A percentile compares a stretch with the other conserved stretches of the same genome.
phyloP scores from a whole-genome alignment of 2,888 invertebrate genomes.

The Dryocosmus kuriphilus region DNA sequence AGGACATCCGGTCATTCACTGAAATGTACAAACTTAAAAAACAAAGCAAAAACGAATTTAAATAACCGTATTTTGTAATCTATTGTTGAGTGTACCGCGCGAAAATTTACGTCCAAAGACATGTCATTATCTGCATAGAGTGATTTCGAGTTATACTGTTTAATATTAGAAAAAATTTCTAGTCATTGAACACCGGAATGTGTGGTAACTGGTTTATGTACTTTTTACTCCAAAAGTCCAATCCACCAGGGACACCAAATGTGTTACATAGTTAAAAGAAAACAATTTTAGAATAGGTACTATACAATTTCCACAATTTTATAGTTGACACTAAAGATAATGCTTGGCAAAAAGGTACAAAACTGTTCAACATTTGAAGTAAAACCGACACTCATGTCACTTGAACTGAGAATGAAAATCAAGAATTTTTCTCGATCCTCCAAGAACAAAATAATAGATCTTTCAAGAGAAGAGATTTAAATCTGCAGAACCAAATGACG shows the following conservation, averaged over 20 bases:
- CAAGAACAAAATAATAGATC: background rate
- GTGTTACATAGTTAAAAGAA: background rate
- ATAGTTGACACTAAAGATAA: background rate
- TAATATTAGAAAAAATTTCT: background rate
- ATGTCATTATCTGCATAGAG: slow-evolving; percentile 20
- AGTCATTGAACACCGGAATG: slow-evolving; percentile 1
- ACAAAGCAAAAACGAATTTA: background rate
- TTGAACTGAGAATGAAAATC: background rate
- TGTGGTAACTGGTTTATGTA: slow-evolving; percentile 4
- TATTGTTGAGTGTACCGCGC: background rate
- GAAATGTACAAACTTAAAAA: background rate
- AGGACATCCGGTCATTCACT: background rate
- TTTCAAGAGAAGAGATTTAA: background rate
- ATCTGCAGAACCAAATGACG: background rate
- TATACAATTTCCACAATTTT: background rate
- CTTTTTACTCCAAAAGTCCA: background rate
- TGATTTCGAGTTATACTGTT: slow-evolving; percentile 1
- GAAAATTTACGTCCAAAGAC: slow-evolving; percentile 5
- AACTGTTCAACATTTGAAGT: background rate
- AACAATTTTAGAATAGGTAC: background rate
- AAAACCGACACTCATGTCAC: background rate
- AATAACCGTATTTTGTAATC: background rate
- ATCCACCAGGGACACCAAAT: background rate
- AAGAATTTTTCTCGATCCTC: background rate
- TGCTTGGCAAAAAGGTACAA: background rate